These are phyloP conservation scores for Drosophila melanogaster DNA, from an alignment of 1,140 invertebrate genomes.

Conservation along the genomic window DNA sequence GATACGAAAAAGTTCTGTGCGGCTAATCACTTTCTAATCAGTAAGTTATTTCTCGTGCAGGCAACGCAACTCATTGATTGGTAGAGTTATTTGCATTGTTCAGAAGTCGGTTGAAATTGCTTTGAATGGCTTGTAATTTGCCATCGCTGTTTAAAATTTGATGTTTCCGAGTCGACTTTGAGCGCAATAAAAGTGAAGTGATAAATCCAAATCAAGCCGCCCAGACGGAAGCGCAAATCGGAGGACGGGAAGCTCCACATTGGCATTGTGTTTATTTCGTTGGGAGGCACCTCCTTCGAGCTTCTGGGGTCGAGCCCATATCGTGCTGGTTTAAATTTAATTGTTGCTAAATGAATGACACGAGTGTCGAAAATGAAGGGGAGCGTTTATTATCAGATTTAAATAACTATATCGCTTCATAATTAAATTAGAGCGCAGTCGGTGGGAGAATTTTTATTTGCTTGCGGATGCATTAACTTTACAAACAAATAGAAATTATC, in stretches of 20 bases:
- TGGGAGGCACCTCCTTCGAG: conserved; percentile 1
- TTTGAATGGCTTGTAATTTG: conserved; percentile 18
- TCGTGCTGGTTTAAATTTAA: conserved; percentile 22
- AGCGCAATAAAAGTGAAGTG: conserved; percentile 4
- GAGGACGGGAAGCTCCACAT: conserved; percentile 8
- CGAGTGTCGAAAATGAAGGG: conserved; percentile 6
- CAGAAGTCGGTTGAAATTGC: conserved; percentile 39
- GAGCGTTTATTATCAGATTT: conserved; percentile 12
- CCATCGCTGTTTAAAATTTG: conserved; percentile 32
- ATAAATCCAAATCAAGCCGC: background rate
- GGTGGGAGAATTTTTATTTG: background rate
- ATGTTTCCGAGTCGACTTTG: conserved; percentile 9
- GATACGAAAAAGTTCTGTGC: conserved; percentile 52
- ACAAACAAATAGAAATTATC: conserved; percentile 4
- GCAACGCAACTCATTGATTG: background rate
- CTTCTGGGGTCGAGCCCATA: conserved; percentile 13
- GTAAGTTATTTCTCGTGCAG: conserved; percentile 57
- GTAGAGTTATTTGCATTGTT: conserved; percentile 40
- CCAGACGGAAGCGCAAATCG: conserved; percentile 8
- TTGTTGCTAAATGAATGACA: conserved; percentile 11
- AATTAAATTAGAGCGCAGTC: conserved; percentile 4
- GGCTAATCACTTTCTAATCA: conserved; percentile 72
- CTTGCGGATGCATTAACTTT: background rate
- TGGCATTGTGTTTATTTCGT: conserved; percentile 18
- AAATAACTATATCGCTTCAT: conserved; percentile 4